Percentiles rank a stretch among this genome's conserved stretches.
Evolutionary conservation across 2,113 vertebrate genomes (phyloP).

Genomic region (Mohoua ochrocephala): DNA sequence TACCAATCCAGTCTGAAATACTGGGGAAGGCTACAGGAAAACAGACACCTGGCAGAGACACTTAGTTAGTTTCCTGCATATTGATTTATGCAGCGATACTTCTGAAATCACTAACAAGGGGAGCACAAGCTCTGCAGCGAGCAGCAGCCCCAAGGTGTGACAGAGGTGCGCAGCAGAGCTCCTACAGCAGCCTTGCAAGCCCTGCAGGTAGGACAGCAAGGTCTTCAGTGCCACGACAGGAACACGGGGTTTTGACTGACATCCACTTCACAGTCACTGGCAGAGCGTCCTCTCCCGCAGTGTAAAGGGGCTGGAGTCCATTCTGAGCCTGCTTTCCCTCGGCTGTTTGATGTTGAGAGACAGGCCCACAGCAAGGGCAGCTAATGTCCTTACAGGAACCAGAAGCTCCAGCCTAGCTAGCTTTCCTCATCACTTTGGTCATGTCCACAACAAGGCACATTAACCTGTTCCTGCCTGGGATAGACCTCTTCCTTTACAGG

Average conservation of each 20-base stretch:
- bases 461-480: not conserved
- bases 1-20: not conserved
- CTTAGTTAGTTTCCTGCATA: not conserved
- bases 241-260: not conserved
- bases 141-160: not conserved
- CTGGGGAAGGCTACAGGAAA: conserved; percentile 12
- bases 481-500: not conserved
- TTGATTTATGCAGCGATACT: conserved; percentile 29
- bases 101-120: conserved; percentile 1
- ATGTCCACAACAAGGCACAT: not conserved
- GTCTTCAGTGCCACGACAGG: not conserved
- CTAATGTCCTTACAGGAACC: not conserved
- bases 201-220: not conserved
- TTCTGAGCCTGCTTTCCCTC: not conserved
- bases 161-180: not conserved
- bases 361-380: not conserved
- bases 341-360: not conserved
- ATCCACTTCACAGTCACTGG: not conserved
- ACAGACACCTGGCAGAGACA: not conserved
- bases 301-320: not conserved
- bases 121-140: not conserved
- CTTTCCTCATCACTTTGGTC: not conserved
- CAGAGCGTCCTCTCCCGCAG: not conserved
- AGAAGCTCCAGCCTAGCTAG: not conserved
- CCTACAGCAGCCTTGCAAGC: not conserved